Base-by-base conservation (phyloP, 2,113 vertebrate genomes). In the Machaerirhynchus nigripectus region DNA sequence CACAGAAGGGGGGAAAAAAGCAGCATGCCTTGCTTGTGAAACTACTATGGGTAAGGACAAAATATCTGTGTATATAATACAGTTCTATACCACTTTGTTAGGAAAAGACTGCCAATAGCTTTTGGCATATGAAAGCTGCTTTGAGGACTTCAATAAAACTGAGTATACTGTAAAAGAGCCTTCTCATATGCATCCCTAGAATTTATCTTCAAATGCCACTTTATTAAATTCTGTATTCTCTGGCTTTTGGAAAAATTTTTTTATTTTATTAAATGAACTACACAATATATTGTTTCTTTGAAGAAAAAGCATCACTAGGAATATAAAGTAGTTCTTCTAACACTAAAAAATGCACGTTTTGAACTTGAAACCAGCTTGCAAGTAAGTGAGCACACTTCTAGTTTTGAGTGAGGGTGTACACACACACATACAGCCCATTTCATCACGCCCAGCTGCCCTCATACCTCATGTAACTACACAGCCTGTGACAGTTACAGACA, bases 181-280 rank as follows among this genome's bases (percentile, higher is more conserved):
- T 93, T 94, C 80, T 53, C 35, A 31, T 71, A 96, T 80, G 65
- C 94, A 93, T 90, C 95, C 84, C 37, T 50, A 63, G 63, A 84
- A 84, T 75, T 94, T 90, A 63, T 65, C 70, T 84, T 84, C 93
- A 88, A 79, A 47, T 14, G 52, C 65, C 67, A 55, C 74, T 90
- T 90, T 67, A 95, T 91, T 75, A 67, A 85, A 95, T 73, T 92
- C 90, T 88, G 67, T 74, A 91, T 85, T 94, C 73, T 88, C 63
- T 85, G 24, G 30, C 50, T 84, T 94, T 92, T 73, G 47, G 64
- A 83, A 92, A 73, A 70, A 87, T 83, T 16, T 80, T 88, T 95
- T 93, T 95, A 95, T 96, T 98, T 97, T 92, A 93, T 97, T 96
- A 97, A 97, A 94, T 84, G 79, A 97, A 87, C 73, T 88, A 70